Base-by-base conservation (phyloP, 2,888 invertebrate species). In the Amblyjoppa fuscipennis region DNA sequence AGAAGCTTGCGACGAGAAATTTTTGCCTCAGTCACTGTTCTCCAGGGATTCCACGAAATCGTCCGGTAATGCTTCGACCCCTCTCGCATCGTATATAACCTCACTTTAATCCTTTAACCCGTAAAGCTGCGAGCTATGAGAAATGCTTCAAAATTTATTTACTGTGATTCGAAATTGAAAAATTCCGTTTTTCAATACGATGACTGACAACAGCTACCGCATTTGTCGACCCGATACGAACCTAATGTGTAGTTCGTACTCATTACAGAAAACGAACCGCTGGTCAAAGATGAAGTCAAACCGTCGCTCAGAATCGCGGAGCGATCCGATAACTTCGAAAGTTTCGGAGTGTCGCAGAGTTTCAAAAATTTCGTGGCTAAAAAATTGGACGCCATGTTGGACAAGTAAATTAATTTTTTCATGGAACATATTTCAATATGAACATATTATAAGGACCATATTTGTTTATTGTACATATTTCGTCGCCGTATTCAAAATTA, bases 1-100 rank as follows among this genome's bases (percentile, higher is more conserved):
- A 74, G 93, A 93, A 90, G 92, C 91, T 7, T 86, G 90, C 1
- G 92, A 93, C 87, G 86, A 88, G 7, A 70, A 89, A 49, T 92
- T 92, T 83, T 84, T 92, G 9, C 90, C 90, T 16, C 78, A 91
- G 31, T 87, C 88, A 5, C 53, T 91, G 51, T 90, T 88, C 66
- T 41, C 20, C 41, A 25, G 83, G 68, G 31, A 81, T 83, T 82
- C 49, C 3, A 76, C 77, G 56, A 49, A 41, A 69, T 13, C 59
- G 6, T 25, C 45, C n/a, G 25, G 56, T 53, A 28, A 38, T 56
- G 41, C 20, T 78, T 74, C 79, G 68, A 71, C 13, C 5, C 25
- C 69, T 13, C 79, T 78, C 13, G 7, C 56, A 9, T 11, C 69
- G 28, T 59, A 51, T 78, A 76, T 79, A 85, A 85, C 85, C 85